phyloP scores from a whole-genome alignment of 2,797 vertebrate species.

The Hemibagrus guttatus region DNA sequence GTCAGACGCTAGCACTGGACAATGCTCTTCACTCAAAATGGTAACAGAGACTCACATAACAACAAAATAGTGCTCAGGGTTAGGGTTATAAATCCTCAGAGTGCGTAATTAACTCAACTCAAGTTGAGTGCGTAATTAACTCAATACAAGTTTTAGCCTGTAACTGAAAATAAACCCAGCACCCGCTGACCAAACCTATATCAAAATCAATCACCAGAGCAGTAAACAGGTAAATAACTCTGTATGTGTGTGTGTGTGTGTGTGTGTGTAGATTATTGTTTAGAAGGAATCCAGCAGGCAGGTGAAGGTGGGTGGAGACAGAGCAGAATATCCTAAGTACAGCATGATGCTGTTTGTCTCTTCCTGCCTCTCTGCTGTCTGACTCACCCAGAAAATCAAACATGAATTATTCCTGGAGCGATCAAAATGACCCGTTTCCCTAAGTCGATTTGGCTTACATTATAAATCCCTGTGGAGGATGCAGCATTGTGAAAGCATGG shows the following conservation, averaged over 20 bases:
- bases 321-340: slow-evolving; percentile 35
- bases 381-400: slow-evolving; percentile 50
- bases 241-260: slow-evolving; percentile 9
- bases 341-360: slow-evolving; percentile 38
- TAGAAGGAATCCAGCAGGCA: slow-evolving; percentile 35
- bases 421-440: slow-evolving; percentile 43
- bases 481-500: slow-evolving; percentile 1
- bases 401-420: slow-evolving; percentile 48
- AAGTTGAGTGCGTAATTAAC: not conserved
- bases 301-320: slow-evolving; percentile 39
- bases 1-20: not conserved
- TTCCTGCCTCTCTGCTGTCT: slow-evolving; percentile 42
- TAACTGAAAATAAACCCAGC: not conserved
- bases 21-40: not conserved
- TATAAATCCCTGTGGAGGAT: slow-evolving; percentile 33
- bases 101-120: not conserved
- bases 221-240: no score
- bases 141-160: not conserved
- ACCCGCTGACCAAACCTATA: no score
- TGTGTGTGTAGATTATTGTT: slow-evolving; percentile 35
- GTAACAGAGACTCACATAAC: not conserved
- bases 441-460: slow-evolving; percentile 47
- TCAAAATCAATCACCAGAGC: no score
- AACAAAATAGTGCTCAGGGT: not conserved
- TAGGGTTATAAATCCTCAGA: not conserved